Percentiles rank a stretch among this genome's conserved stretches.
Evolutionary conservation across 2,888 invertebrate species (phyloP).

Genomic region (Bruchidius siliquastri): DNA sequence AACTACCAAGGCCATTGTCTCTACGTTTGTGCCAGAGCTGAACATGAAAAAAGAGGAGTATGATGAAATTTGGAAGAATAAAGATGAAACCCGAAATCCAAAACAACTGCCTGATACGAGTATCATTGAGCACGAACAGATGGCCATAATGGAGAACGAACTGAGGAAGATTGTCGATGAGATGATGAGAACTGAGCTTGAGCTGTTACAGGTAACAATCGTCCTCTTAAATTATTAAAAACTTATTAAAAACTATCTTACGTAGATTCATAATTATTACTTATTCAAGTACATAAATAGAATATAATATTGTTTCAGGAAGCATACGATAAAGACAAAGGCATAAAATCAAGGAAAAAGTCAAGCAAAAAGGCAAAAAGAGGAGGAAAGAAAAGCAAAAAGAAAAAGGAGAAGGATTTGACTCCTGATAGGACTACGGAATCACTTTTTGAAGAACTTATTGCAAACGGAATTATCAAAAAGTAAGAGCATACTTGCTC

Average conservation of each 20-base stretch:
- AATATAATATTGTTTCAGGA: slow-evolving; percentile 50
- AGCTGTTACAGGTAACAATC: slow-evolving; percentile 55
- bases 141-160: slow-evolving; percentile 76
- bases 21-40: slow-evolving; percentile 69
- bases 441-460: slow-evolving; percentile 87
- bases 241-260: too few relatives aligned
- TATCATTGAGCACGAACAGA: slow-evolving; percentile 81
- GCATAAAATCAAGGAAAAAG: slow-evolving; percentile 73
- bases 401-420: slow-evolving; percentile 91
- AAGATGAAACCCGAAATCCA: slow-evolving; percentile 70
- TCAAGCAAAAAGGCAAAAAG: slow-evolving; percentile 71
- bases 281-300: too few relatives aligned
- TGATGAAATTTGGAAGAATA: slow-evolving; percentile 78
- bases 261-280: too few relatives aligned
- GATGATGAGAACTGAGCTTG: slow-evolving; percentile 65
- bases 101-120: slow-evolving; percentile 74
- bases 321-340: slow-evolving; percentile 67
- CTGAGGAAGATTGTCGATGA: slow-evolving; percentile 78
- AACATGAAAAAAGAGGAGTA: slow-evolving; percentile 69
- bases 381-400: slow-evolving; percentile 83
- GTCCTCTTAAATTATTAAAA: too few relatives aligned
- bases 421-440: slow-evolving; percentile 87
- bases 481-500: slow-evolving; percentile 50
- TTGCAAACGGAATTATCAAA: slow-evolving; percentile 85
- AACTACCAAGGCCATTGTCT: slow-evolving; percentile 63